Evolutionary conservation across 2,113 vertebrate species (phyloP).

Genomic region (Corvus moneduloides): DNA sequence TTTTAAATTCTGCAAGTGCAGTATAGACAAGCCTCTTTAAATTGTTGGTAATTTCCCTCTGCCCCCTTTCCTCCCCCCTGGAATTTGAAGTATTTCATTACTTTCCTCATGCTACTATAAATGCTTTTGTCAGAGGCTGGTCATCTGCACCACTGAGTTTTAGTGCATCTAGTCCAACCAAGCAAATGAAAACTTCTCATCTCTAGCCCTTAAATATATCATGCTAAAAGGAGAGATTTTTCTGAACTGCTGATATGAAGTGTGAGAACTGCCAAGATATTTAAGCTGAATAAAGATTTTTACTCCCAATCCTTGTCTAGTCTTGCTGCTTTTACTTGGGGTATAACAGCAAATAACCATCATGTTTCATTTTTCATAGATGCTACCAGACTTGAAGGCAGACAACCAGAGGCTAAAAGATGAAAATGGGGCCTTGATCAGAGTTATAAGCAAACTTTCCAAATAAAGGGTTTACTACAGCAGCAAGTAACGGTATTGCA

Average conservation of each 20-base stretch:
- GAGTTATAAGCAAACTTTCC: slow-evolving; percentile 96
- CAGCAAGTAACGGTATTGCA: slow-evolving; percentile 88
- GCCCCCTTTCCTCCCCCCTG: background rate
- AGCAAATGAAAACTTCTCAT: background rate
- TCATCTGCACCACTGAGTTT: background rate
- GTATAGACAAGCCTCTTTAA: background rate
- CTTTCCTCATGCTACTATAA: background rate
- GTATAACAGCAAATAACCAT: background rate
- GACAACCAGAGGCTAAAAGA: slow-evolving; percentile 99
- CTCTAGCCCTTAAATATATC: background rate
- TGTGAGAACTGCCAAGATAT: background rate
- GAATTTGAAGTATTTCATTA: slow-evolving; percentile 16
- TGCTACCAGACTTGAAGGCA: slow-evolving; percentile 98
- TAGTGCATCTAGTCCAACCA: background rate
- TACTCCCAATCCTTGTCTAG: background rate
- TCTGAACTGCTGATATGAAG: background rate
- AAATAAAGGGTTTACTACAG: slow-evolving; percentile 81
- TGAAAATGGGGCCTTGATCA: slow-evolving; percentile 96
- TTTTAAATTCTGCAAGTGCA: background rate
- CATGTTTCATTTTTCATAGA: slow-evolving; percentile 74
- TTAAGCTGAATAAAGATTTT: background rate
- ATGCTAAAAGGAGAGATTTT: background rate
- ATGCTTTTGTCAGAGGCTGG: slow-evolving; percentile 18
- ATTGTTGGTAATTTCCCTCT: background rate
- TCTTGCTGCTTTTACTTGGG: background rate